A percentile compares a stretch with the other conserved stretches of the same genome.
phyloP scores from a whole-genome alignment of 2,797 vertebrate genomes.

The Cuculus canorus region DNA sequence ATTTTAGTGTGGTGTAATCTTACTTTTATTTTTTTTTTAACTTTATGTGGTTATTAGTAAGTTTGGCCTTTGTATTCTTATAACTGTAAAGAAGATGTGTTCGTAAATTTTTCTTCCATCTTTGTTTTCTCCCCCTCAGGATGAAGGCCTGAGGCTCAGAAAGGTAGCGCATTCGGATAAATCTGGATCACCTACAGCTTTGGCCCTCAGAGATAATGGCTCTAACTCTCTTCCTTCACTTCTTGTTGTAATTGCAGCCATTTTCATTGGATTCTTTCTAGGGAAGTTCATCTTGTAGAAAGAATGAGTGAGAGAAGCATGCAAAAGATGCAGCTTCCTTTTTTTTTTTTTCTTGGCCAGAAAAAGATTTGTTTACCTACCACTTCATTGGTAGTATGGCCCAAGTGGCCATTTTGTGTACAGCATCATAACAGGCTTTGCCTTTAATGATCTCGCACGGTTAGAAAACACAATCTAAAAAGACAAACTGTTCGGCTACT shows the following conservation, averaged over 20 bases:
- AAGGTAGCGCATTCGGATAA: conserved; percentile 89
- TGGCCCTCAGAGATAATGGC: conserved; percentile 87
- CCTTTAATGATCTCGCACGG: conserved; percentile 86
- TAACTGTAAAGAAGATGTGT: background rate
- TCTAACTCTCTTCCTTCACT: conserved; percentile 94
- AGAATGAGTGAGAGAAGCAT: conserved; percentile 80
- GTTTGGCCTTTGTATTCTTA: background rate
- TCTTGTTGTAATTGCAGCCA: conserved; percentile 98
- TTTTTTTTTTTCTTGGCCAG: conserved; percentile 72
- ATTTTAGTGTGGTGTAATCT: background rate
- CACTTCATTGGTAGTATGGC: conserved; percentile 93
- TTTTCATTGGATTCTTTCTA: conserved; percentile 99
- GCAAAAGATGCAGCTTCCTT: conserved; percentile 82
- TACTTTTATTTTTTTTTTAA: background rate
- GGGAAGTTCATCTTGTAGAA: conserved; percentile 99
- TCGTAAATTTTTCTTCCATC: background rate
- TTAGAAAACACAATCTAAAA: conserved; percentile 84
- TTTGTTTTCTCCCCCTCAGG: conserved; percentile 78
- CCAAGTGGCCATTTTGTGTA: conserved; percentile 85
- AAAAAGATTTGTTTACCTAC: conserved; percentile 91
- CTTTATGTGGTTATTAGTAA: background rate
- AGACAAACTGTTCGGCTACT: conserved; percentile 81
- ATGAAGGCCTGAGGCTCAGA: conserved; percentile 91
- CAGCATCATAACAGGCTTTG: conserved; percentile 89
- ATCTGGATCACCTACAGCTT: conserved; percentile 83